Base-by-base conservation (phyloP, 2,797 vertebrate species). In the Tragelaphus eurycerus region DNA sequence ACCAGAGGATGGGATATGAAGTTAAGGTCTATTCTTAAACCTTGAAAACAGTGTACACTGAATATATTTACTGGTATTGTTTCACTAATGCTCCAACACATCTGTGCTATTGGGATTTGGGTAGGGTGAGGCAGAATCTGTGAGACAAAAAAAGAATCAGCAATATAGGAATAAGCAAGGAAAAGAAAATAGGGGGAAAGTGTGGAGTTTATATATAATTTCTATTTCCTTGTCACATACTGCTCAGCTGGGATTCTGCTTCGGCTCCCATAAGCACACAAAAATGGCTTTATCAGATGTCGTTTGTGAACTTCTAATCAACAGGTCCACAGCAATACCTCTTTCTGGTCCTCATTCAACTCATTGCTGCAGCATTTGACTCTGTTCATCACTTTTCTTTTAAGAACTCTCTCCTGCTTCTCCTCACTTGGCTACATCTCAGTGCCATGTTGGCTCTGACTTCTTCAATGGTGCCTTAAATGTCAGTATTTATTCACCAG, bases 291-390 rank as follows among this genome's bases (percentile, higher is more conserved):
- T 23, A 21, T 52, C 43, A 78, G 79, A n/a, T 38, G 59, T 52
- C 7, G 1, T 31, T 52, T 57, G 31, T 83, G 23, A 60, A 10
- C 4, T 55, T 17, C 25, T 71, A 27, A 54, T 50, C 34, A 82
- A 38, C 4, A 50, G 67, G 48, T 16, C 19, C 50, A 54, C 4
- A 0, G 1, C 1, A 19, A 17, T n/a, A 29, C 7, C 6, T n/a
- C 31, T 34, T 82, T 25, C 7, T 57, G 25, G 4, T 50, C n/a
- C 64, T 93, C 60, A 38, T 9, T 60, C 38, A 81, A 2, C 25
- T 57, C 21, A 1, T 19, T 8, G n/a, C 7, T 67, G 46, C 3
- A 82, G 59, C 23, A 4, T 71, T 8, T 7, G 38, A 34, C 16
- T 79, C 85, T 31, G 7, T 1, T 16, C 14, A 48, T 29, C 14